Evolutionary conservation across 2,113 vertebrate genomes (phyloP).

Genomic region (Vireo altiloquus): DNA sequence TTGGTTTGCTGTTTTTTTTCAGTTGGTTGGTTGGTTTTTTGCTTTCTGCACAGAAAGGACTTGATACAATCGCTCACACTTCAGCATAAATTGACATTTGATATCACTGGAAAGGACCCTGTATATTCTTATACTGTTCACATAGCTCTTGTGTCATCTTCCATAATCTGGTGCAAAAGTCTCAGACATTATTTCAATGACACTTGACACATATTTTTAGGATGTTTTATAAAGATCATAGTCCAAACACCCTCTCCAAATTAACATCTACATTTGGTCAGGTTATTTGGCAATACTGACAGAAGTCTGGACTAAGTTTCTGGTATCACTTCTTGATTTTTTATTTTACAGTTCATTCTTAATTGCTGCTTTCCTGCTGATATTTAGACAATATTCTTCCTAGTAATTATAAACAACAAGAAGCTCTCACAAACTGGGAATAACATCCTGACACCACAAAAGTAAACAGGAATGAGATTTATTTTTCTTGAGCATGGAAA

Average conservation of each 20-base stretch:
- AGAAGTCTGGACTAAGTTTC: not conserved
- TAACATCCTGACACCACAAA: not conserved
- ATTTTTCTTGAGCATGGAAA: not conserved
- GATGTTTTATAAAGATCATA: not conserved
- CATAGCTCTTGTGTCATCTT: not conserved
- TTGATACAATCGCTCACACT: not conserved
- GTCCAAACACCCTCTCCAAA: not conserved
- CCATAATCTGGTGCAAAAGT: not conserved
- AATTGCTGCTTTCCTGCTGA: not conserved
- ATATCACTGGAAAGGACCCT: not conserved
- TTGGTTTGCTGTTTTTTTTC: not conserved
- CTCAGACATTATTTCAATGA: not conserved
- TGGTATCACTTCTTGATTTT: not conserved
- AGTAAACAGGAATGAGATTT: not conserved
- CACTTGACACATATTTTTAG: not conserved
- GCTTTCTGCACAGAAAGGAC: not conserved
- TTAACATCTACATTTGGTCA: not conserved
- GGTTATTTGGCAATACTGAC: not conserved
- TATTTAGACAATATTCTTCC: not conserved
- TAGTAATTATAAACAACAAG: not conserved
- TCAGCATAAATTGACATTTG: not conserved
- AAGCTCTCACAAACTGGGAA: not conserved
- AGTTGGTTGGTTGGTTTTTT: not conserved
- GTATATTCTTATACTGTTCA: not conserved
- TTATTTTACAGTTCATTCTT: not conserved